A percentile compares a stretch with the other conserved stretches of the same genome.
These are phyloP conservation scores for Harpalus rubripes DNA, from an alignment of 2,888 invertebrate species.

Conservation along the genomic window DNA sequence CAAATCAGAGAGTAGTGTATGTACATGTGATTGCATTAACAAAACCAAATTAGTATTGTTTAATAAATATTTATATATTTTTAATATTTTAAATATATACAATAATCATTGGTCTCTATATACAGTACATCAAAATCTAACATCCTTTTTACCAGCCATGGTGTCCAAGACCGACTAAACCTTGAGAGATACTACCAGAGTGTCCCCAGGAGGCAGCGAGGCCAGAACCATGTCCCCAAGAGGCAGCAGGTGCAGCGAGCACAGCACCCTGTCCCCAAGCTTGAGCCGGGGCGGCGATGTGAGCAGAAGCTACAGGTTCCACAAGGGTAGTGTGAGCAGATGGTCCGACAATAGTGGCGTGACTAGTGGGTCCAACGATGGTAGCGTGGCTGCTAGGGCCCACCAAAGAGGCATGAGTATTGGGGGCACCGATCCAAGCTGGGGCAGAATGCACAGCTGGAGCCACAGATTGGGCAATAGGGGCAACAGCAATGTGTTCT, in stretches of 20 bases:
- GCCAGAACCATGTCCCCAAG: not conserved
- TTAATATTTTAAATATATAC: not conserved
- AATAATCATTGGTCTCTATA: constrained; percentile 1
- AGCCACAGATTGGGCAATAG: not conserved
- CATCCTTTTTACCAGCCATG: constrained; percentile 34
- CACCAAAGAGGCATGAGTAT: not conserved
- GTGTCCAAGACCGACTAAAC: constrained; percentile 33
- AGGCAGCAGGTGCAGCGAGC: not conserved
- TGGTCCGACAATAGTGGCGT: constrained; percentile 19
- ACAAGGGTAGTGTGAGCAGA: constrained; percentile 29
- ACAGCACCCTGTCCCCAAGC: not conserved
- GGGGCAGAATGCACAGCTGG: not conserved
- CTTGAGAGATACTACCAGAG: not conserved
- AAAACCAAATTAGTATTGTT: not conserved
- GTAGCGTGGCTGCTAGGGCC: constrained; percentile 16
- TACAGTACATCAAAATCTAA: constrained; percentile 27
- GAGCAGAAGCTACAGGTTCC: not conserved
- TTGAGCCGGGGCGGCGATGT: not conserved
- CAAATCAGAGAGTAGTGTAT: too few relatives aligned
- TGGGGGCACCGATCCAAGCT: not conserved
- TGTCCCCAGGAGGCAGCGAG: constrained; percentile 20
- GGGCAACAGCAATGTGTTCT: not conserved
- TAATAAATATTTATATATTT: constrained; percentile 30
- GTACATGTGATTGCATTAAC: not conserved
- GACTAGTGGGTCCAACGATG: constrained; percentile 5